Evolutionary conservation across 2,797 vertebrate species (phyloP).

Genomic region (Oceanodroma leucorhoa): DNA sequence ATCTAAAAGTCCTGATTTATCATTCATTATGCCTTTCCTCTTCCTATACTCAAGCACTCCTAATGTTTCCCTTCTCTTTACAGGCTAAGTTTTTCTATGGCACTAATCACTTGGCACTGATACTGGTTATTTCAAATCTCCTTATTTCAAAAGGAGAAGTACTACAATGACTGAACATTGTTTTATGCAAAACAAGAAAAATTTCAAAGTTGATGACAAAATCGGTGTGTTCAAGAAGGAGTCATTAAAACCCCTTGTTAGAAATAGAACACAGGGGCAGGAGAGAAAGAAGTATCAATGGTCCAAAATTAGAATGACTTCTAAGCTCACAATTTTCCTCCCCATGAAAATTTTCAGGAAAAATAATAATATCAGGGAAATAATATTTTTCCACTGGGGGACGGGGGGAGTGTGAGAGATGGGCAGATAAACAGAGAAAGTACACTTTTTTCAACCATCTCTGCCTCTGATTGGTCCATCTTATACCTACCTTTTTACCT

Average conservation of each 20-base stretch:
- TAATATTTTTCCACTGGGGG: background rate
- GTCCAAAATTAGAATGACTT: background rate
- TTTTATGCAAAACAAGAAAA: background rate
- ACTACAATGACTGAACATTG: background rate
- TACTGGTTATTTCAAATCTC: background rate
- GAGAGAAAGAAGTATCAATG: background rate
- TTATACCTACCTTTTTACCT: background rate
- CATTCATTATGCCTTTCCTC: background rate
- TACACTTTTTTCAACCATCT: background rate
- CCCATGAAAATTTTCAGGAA: background rate
- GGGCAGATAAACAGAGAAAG: background rate
- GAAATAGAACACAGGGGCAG: background rate
- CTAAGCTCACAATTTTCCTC: background rate
- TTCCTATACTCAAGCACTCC: background rate
- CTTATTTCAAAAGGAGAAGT: background rate
- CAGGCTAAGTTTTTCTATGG: background rate
- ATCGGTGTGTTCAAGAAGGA: background rate
- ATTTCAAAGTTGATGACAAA: background rate
- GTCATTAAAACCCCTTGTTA: background rate
- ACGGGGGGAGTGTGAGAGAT: fast-evolving
- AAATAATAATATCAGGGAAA: background rate
- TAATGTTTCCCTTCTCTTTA: background rate
- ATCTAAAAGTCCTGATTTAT: background rate
- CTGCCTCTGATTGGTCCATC: background rate
- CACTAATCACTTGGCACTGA: background rate